Evolutionary conservation across 2,113 vertebrate genomes (phyloP).

Genomic region (Gymnocephalus cernua): DNA sequence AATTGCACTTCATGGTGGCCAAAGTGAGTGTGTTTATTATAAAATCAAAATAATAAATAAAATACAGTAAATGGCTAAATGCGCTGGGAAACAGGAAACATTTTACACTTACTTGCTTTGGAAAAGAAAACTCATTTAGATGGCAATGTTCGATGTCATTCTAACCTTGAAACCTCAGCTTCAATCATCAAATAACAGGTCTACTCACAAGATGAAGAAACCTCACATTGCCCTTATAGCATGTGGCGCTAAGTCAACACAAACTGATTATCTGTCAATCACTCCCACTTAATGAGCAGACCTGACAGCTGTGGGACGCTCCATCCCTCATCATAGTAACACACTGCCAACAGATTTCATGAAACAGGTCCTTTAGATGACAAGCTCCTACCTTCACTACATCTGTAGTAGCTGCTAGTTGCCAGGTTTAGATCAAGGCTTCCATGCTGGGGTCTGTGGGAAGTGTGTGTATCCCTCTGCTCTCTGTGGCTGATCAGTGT

Average conservation of each 20-base stretch:
- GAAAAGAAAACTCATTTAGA: constrained; percentile 13
- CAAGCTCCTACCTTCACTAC: constrained; percentile 74
- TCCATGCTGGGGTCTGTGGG: constrained; percentile 46
- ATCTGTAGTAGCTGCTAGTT: constrained; percentile 60
- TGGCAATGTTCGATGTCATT: constrained; percentile 26
- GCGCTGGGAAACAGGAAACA: background rate
- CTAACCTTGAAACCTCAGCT: constrained; percentile 49
- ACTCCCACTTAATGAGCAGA: constrained; percentile 76
- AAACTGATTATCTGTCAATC: constrained; percentile 79
- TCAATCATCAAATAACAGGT: constrained; percentile 45
- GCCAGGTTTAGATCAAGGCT: constrained; percentile 57
- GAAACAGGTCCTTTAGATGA: constrained; percentile 49
- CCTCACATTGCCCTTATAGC: constrained; percentile 61
- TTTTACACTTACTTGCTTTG: background rate
- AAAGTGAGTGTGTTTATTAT: background rate
- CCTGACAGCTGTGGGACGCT: constrained; percentile 67
- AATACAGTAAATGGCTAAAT: background rate
- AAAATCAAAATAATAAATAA: background rate
- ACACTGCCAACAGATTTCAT: constrained; percentile 61
- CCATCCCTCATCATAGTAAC: constrained; percentile 67
- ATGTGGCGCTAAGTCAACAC: constrained; percentile 70
- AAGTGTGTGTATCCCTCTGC: constrained; percentile 50
- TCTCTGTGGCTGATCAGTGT: constrained; percentile 79
- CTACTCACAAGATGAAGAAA: constrained; percentile 41
- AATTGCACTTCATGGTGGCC: background rate